These are phyloP conservation scores for Crenichthys baileyi DNA, from an alignment of 2,797 vertebrate genomes.

Conservation along the genomic window DNA sequence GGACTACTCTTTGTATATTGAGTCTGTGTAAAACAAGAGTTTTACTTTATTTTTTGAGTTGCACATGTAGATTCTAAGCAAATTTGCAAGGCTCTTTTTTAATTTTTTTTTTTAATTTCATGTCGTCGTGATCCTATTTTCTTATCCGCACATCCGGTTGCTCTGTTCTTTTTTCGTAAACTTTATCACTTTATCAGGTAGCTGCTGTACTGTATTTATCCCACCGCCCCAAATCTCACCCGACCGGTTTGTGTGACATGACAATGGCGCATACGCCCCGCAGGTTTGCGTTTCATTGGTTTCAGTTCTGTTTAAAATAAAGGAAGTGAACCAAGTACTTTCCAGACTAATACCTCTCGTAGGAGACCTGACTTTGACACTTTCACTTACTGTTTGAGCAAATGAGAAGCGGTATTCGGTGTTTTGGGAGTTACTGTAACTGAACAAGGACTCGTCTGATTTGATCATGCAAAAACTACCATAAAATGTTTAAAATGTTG, in stretches of 20 bases:
- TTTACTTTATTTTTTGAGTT: background rate
- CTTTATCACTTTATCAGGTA: background rate
- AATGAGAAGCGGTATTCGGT: background rate
- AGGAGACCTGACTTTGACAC: background rate
- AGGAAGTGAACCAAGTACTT: constrained; percentile 37
- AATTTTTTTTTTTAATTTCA: background rate
- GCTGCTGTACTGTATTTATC: background rate
- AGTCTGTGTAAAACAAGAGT: background rate
- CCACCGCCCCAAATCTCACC: constrained; percentile 58
- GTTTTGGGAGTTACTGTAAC: background rate
- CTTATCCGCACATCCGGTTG: constrained; percentile 26
- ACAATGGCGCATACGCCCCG: constrained; percentile 22
- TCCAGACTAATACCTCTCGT: background rate
- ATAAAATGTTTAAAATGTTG: background rate
- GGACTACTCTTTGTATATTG: background rate
- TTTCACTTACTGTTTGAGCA: background rate
- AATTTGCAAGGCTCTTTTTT: background rate
- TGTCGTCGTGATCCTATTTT: background rate
- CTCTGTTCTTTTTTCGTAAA: background rate
- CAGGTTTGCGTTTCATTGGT: constrained; percentile 54
- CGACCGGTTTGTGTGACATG: constrained; percentile 71
- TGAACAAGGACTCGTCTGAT: background rate
- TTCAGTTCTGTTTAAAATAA: constrained; percentile 55
- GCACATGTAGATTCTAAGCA: background rate
- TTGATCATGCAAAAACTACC: background rate